Evolutionary conservation across 2,888 invertebrate species (phyloP).

Genomic region (Ichneumoninae sp.): DNA sequence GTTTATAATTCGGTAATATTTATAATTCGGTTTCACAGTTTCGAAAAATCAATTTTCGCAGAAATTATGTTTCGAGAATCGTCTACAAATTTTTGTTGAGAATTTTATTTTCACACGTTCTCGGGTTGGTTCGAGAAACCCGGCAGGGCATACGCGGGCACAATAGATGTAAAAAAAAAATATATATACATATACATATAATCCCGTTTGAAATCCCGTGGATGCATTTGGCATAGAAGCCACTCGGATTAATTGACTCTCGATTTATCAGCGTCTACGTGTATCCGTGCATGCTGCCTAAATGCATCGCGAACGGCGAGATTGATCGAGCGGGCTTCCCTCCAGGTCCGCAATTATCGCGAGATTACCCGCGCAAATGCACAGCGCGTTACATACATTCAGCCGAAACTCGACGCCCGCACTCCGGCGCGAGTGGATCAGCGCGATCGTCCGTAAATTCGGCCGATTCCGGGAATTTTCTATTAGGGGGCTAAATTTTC

Average conservation of each 20-base stretch:
- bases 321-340: neutral
- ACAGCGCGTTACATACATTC: neutral
- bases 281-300: neutral
- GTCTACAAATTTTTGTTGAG: too few relatives aligned
- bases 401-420: slow-evolving; percentile 23
- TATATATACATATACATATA: too few relatives aligned
- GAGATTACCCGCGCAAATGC: neutral
- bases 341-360: slow-evolving; percentile 9
- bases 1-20: too few relatives aligned
- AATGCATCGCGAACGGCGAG: slow-evolving; percentile 1
- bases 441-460: slow-evolving; percentile 39
- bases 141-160: too few relatives aligned
- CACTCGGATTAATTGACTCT: slow-evolving; percentile 11
- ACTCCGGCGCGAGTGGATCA: slow-evolving; percentile 8
- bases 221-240: neutral
- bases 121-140: too few relatives aligned
- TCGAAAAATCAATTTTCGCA: too few relatives aligned
- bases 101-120: too few relatives aligned
- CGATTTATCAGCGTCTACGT: neutral
- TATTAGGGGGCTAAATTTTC: neutral
- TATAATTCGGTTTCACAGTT: too few relatives aligned
- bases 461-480: neutral
- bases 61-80: too few relatives aligned
- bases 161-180: too few relatives aligned
- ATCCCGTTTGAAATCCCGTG: neutral